These are phyloP conservation scores for Paraescarpia echinospica DNA, from an alignment of 1,140 invertebrate genomes.

Conservation along the genomic window DNA sequence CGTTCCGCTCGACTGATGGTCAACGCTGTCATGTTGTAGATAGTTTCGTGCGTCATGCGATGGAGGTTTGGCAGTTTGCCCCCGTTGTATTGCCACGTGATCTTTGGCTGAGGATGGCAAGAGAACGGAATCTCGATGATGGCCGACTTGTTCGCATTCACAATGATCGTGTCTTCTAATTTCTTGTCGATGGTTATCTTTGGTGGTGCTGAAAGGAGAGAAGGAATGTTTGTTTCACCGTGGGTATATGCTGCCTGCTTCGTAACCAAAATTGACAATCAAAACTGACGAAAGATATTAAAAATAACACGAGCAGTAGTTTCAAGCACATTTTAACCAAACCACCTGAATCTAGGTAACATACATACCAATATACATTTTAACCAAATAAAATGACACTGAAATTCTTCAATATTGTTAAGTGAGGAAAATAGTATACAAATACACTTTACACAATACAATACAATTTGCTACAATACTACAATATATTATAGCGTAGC, in stretches of 20 bases:
- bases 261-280: not conserved
- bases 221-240: not conserved
- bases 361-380: no score
- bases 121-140: conserved; percentile 56
- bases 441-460: no score
- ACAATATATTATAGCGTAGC: no score
- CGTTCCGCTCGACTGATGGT: conserved; percentile 49
- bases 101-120: conserved; percentile 52
- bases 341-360: no score
- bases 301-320: not conserved
- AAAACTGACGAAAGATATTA: not conserved
- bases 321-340: not conserved
- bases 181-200: conserved; percentile 48
- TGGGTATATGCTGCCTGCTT: not conserved
- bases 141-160: conserved; percentile 50
- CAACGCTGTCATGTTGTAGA: conserved; percentile 53
- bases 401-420: no score
- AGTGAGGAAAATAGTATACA: no score
- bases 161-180: conserved; percentile 43
- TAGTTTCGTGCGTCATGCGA: conserved; percentile 52
- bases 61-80: conserved; percentile 48
- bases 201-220: conserved; percentile 44
- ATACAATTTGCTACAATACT: no score
- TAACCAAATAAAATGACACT: no score
- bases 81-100: conserved; percentile 52